Evolutionary conservation across 2,888 invertebrate species (phyloP).

Genomic region (Saturnia japonica): DNA sequence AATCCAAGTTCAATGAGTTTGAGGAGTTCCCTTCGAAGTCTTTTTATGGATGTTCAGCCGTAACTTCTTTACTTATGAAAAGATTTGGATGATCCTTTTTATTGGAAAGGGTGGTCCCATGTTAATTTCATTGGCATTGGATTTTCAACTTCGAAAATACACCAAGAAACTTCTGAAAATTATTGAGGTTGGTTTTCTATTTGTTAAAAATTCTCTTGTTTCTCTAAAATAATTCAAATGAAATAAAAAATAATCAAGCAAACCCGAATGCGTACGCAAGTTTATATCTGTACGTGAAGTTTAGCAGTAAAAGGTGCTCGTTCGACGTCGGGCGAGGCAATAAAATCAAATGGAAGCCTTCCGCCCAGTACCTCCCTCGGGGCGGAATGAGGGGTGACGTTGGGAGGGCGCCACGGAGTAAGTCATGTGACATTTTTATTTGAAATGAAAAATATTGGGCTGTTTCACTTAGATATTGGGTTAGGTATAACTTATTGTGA

Average conservation of each 20-base stretch:
- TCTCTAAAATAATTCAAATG: too few relatives aligned
- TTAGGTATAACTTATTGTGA: slow-evolving; percentile 14
- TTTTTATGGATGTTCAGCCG: too few relatives aligned
- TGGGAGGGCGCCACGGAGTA: background rate
- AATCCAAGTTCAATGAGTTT: too few relatives aligned
- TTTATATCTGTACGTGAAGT: slow-evolving; percentile 35
- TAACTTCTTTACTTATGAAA: too few relatives aligned
- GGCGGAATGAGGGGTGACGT: slow-evolving; percentile 21
- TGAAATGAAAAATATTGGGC: slow-evolving; percentile 20
- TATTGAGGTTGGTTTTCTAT: too few relatives aligned
- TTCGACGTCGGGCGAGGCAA: slow-evolving; percentile 41
- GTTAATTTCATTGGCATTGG: too few relatives aligned
- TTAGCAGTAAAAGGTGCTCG: slow-evolving; percentile 45
- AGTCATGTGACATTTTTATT: slow-evolving; percentile 35
- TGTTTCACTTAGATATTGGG: slow-evolving; percentile 20
- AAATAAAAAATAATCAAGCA: background rate
- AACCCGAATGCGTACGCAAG: background rate
- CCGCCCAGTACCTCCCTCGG: slow-evolving; percentile 26
- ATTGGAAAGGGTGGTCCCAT: too few relatives aligned
- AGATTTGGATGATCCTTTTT: too few relatives aligned
- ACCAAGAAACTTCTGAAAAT: too few relatives aligned
- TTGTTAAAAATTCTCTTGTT: too few relatives aligned
- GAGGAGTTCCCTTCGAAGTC: too few relatives aligned
- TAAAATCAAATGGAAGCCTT: slow-evolving; percentile 60
- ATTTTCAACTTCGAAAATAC: too few relatives aligned